These are phyloP conservation scores for Forbesichthys papilliferus DNA, from an alignment of 2,113 vertebrate species.

Conservation along the genomic window DNA sequence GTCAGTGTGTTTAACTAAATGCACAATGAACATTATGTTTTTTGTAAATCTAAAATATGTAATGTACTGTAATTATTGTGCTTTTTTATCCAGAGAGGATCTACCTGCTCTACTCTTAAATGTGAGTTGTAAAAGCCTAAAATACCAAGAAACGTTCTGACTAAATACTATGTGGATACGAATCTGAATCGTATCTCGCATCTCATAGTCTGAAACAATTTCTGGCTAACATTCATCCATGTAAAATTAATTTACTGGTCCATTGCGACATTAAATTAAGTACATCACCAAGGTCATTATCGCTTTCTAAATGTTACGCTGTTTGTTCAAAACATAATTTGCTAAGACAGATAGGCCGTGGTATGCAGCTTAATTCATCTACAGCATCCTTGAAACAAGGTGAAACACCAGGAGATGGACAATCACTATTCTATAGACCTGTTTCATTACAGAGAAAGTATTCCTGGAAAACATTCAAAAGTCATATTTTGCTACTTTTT, in stretches of 20 bases:
- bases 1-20: too few relatives aligned
- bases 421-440: slow-evolving; percentile 54
- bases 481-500: slow-evolving; percentile 27
- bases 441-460: slow-evolving; percentile 75
- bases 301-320: slow-evolving; percentile 59
- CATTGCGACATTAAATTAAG: slow-evolving; percentile 1
- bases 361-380: slow-evolving; percentile 71
- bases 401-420: slow-evolving; percentile 59
- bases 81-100: too few relatives aligned
- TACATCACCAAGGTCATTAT: slow-evolving; percentile 20
- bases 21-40: too few relatives aligned
- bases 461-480: slow-evolving; percentile 72
- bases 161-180: too few relatives aligned
- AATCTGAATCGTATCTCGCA: too few relatives aligned
- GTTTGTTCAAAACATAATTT: slow-evolving; percentile 72
- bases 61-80: too few relatives aligned
- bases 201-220: too few relatives aligned
- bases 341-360: slow-evolving; percentile 70
- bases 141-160: too few relatives aligned
- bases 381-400: slow-evolving; percentile 67
- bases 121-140: too few relatives aligned
- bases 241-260: not conserved
- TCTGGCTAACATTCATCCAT: not conserved
- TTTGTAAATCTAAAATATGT: too few relatives aligned
- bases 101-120: too few relatives aligned